phyloP scores from a whole-genome alignment of 2,113 vertebrate genomes.

The Pelusios castaneus region DNA sequence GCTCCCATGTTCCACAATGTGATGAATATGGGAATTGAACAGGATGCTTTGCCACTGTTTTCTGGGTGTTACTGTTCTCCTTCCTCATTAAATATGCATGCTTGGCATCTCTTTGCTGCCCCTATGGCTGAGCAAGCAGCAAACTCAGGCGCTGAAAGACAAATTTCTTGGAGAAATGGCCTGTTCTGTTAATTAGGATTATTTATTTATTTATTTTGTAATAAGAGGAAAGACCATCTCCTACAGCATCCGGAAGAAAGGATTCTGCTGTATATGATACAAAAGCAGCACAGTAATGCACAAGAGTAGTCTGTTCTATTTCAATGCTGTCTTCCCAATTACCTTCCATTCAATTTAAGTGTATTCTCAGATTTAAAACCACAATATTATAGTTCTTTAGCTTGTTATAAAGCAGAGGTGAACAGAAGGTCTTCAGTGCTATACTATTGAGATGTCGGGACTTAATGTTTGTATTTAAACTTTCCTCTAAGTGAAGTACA shows the following conservation, averaged over 20 bases:
- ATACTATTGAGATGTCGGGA: neutral
- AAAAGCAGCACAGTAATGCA: neutral
- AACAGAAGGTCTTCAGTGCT: neutral
- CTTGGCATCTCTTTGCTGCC: neutral
- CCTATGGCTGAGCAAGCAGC: neutral
- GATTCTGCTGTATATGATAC: neutral
- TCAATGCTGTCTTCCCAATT: neutral
- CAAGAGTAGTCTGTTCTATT: neutral
- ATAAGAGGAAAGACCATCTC: neutral
- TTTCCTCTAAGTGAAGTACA: neutral
- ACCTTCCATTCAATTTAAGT: neutral
- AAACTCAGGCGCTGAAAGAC: constrained; percentile 7
- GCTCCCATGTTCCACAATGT: neutral
- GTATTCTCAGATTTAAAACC: neutral
- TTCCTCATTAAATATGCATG: neutral
- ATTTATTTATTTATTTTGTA: neutral
- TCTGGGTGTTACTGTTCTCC: neutral
- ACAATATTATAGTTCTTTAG: neutral
- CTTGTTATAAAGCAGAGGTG: neutral
- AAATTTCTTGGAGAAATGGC: neutral
- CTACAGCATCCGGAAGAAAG: neutral
- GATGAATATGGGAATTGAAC: neutral
- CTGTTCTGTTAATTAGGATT: constrained; percentile 8
- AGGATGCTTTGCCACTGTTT: neutral
- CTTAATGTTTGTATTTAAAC: neutral